Base-by-base conservation (phyloP, 2,888 invertebrate species). In the Ennomos erosarius region DNA sequence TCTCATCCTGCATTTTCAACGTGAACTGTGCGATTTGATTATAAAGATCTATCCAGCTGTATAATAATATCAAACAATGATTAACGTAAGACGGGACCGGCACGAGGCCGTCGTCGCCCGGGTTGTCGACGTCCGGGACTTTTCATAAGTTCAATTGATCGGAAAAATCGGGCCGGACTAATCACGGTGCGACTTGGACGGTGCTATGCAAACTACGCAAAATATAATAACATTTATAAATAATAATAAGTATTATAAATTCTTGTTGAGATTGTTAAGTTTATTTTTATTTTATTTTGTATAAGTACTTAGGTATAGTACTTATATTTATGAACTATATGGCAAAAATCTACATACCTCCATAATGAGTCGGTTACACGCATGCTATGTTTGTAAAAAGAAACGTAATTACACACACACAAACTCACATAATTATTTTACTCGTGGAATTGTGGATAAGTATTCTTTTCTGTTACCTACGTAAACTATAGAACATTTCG, bases 61-160 rank as follows among this genome's bases (percentile, higher is more conserved):
- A 67, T 84, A 85, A 87, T 85, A 74, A 85, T 83, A 88, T 90
- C 85, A 90, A 90, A 90, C 84, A 89, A 78, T 88, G 76, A 88
- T 90, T 87, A 89, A 69, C 73, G 75, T 69, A 34, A n/a, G 51
- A 43, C 51, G 43, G 11, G 34, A 13, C 35, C 35, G 4, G 74
- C 26, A 67, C 71, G 75, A 66, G 62, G 55, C 59, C 66, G 64
- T 65, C 64, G 50, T 16, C 69, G 69, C 67, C 63, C 74, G 63
- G 60, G 70, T 40, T 64, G 65, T 49, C 64, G 68, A 54, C 60
- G 70, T 70, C 54, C 65, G 69, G 72, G 73, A 86, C 81, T 88
- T 88, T 54, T 87, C 84, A 85, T 87, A 85, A 90, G 90, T 88
- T 89, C 88, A 90, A 91, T 91, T 88, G 90, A 80, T 77, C 73